Base-by-base conservation (phyloP, 23 tunicate species). In the Clavelina lepadiformis region DNA sequence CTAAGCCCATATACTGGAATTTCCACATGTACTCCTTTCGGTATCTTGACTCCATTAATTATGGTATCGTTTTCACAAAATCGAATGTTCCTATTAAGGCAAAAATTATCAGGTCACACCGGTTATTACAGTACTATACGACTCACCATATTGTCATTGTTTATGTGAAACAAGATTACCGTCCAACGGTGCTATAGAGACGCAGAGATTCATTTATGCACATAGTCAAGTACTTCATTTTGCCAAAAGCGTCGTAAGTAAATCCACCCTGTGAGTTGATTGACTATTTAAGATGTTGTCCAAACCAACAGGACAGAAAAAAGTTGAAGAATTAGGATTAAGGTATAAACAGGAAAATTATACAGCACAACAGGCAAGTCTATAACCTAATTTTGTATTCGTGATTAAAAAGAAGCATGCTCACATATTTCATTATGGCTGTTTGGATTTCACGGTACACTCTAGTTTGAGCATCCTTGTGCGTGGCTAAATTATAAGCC, bases 181-280 rank as follows among this genome's bases (percentile, higher is more conserved):
- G n/a, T n/a, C n/a, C n/a, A 44, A 71, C 25, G 33, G 79, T 68
- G 8, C 60, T 35, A 65, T 88, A 80, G 19, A 88, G 26, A 24
- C 96, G 37, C 15, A 88, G 37, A 38, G 82, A 57, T 38, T 88
- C 96, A 56, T 88, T 79, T 1, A 88, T 54, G 38, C 96, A 88
- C 88, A 80, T 73, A 33, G 61, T 72, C 13, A 88, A 54, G 56
- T 66, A 88, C 60, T 80, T 80, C 63, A 80, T 46, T n/a, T 84
- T 67, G 33, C 36, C 67, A 4, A 79, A 68, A 15, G 61, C 68
- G 34, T 88, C 82, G 47, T 69, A 80, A 32, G 67, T 68, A 1
- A 88, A 3, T 41, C 18, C 44, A 60, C 31, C 21, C 87, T 80
- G n/a, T n/a, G n/a, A n/a, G n/a, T n/a, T n/a, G n/a, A n/a, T n/a